Evolutionary conservation across 2,797 vertebrate species (phyloP).

Genomic region (Knipowitschia caucasica): DNA sequence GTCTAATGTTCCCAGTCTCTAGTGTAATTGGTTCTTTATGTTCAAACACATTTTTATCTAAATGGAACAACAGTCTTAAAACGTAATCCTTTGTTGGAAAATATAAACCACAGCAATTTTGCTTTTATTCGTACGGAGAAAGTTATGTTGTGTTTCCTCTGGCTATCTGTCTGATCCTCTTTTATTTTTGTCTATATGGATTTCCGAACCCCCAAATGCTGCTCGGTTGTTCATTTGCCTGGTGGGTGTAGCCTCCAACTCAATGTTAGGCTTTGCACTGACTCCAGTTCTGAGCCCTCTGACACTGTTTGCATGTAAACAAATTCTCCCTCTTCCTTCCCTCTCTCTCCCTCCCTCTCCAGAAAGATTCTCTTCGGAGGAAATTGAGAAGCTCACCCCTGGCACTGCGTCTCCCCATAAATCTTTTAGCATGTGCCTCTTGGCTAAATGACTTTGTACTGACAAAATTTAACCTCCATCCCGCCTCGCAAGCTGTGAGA

Average conservation of each 20-base stretch:
- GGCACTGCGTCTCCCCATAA: conserved; percentile 85
- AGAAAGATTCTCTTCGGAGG: conserved; percentile 74
- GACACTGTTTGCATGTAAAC: conserved; percentile 66
- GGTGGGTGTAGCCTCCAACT: conserved; percentile 48
- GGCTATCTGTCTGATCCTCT: conserved; percentile 1
- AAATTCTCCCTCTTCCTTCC: conserved; percentile 24
- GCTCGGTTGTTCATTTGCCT: conserved; percentile 37
- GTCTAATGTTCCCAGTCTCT: too few relatives aligned
- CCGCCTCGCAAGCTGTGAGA: conserved; percentile 51
- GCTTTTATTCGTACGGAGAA: neutral
- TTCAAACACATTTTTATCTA: too few relatives aligned
- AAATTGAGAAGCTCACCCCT: conserved; percentile 84
- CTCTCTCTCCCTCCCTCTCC: conserved; percentile 42
- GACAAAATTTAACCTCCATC: conserved; percentile 64
- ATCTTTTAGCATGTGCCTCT: conserved; percentile 91
- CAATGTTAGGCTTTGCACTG: conserved; percentile 55
- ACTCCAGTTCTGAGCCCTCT: conserved; percentile 51
- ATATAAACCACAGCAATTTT: neutral
- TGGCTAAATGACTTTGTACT: conserved; percentile 84
- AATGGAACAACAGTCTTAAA: neutral
- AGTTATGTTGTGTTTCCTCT: neutral
- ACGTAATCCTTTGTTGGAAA: neutral
- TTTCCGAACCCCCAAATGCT: conserved; percentile 6
- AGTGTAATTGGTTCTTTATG: too few relatives aligned
- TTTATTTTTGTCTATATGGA: conserved; percentile 9